Evolutionary conservation across 2,888 invertebrate genomes (phyloP), one percentile per base, ranked within the genome.

Genomic region (Anarsia innoxiella): DNA sequence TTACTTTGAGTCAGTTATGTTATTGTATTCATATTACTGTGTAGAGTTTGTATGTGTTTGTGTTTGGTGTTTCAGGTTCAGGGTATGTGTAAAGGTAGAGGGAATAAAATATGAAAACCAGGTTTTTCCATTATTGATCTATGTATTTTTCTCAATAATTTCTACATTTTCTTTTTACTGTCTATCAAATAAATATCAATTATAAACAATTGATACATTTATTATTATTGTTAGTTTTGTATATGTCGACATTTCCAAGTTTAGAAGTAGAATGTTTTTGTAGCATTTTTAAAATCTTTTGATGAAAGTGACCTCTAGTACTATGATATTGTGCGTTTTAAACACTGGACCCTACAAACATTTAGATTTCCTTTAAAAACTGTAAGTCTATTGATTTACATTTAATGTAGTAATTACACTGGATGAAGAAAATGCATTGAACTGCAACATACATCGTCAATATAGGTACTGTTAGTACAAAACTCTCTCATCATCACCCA

Each of bases 261-360:
- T 73, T 66, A 72, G 62, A 77, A 77, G 70, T 74, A 71, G 74
- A 73, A 72, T 69, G 68, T 65, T 70, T 71, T 71, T 73, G 69
- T 69, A 62, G 60, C 61, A 61, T 72, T 74, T 72, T 71, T 59
- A 64, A 69, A 69, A 66, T 53, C 67, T 63, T 67, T 65, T 60
- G 72, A 75, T 77, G 80, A 77, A 70, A 75, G 82, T 82, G 83
- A 77, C 59, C 49, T 76, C 77, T 80, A 79, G 71, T 67, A 67
- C 77, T 76, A 82, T 79, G 79, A 80, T 79, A 83, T 84, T 84
- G 85, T 85, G 85, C 85, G 84, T 83, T 75, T 35, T 64, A 62
- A 77, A 83, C 82, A 82, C 84, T 83, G 84, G 84, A 83, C 83
- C 84, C 84, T 84, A 83, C 80, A 65, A 75, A 84, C 84, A 83